Evolutionary conservation across 2,113 vertebrate genomes (phyloP), one percentile per base, ranked within the genome.

Genomic region (Ptychochromis oligacanthus): DNA sequence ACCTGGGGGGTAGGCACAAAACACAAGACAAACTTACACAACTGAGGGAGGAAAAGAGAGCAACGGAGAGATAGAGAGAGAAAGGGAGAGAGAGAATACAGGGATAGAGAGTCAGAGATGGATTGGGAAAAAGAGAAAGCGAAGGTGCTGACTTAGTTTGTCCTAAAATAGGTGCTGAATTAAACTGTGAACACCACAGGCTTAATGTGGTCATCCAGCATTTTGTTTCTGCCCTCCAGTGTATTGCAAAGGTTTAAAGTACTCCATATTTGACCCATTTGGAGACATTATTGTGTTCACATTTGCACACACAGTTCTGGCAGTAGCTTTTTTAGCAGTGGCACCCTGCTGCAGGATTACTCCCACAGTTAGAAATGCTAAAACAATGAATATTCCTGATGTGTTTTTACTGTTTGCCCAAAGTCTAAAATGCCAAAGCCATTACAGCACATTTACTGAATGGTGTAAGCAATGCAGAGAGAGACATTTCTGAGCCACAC

Each of bases 1-100:
- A 95, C 93, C 94, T 94, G 91, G 89, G 90, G 88, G 78, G 78
- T 56, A 28, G 81, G 80, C 46, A 82, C 76, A 91, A 83, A 85
- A 90, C 85, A 91, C 88, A 92, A 92, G 84, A 91, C 88, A 90
- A 89, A 93, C 93, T 87, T 90, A 89, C n/a, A 91, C 91, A 90
- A 91, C 85, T 24, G 65, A 83, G 72, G 17, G 65, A 64, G 70
- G 78, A 65, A 40, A 24, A 40, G 38, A 38, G 67, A 79, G 70
- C 18, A 59, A 81, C n/a, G 61, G 59, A 85, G 72, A 79, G 83
- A 85, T 61, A 79, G 40, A 46, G 28, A 34, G 43, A 81, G 55
- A 74, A 14, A 49, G 14, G 15, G 17, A 34, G 56, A 79, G 28
- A 40, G 60, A 61, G 20, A 14, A 64, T 83, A 72, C 24, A 52